Base-by-base conservation (phyloP, 1,140 invertebrate genomes). In the Chelonus insularis region DNA sequence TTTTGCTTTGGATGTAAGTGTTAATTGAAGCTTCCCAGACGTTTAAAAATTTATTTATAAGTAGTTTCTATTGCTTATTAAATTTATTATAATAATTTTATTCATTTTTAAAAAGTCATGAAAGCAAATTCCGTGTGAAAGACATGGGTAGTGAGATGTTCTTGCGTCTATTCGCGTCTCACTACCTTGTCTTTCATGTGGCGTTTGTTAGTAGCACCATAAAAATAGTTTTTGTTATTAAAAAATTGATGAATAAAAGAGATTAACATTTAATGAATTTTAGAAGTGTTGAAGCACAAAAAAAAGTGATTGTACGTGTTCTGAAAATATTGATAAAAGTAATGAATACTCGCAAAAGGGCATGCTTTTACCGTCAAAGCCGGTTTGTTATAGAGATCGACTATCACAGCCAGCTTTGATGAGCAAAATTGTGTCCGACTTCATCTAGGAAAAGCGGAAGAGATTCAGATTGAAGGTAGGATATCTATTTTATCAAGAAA, bases 91-190 rank as follows among this genome's bases (percentile, higher is more conserved):
- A 12, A 32, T 41, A n/a, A 37, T 57, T 23, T 36, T 1, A 12
- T 29, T n/a, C 2, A 32, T 37, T 20, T n/a, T 16, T 18, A 34
- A 50, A 45, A 64, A 55, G 11, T 36, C n/a, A 50, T 57, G 47
- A 50, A 34, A 43, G 56, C 68, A 70, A 54, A 72, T 78, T 80
- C 79, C 65, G 69, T 73, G 75, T 93, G 92, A 94, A 93, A 93
- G 92, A 94, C 92, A 93, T 92, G 91, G 91, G 92, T 94, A 94
- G 91, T 94, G 92, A 94, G 91, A 93, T 93, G 91, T 86, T 84
- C 80, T 68, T 65, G 68, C 68, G 72, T 43, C 68, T 75, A 72
- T 74, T 55, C 74, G 79, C 87, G 86, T 91, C 91, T 94, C 91
- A 91, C 91, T 94, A 93, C 87, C 89, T 91, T 94, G 92, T 94